A percentile compares a stretch with the other conserved stretches of the same genome.
Evolutionary conservation across 2,888 invertebrate species (phyloP).

Genomic region (Dorcus parallelipipedus): DNA sequence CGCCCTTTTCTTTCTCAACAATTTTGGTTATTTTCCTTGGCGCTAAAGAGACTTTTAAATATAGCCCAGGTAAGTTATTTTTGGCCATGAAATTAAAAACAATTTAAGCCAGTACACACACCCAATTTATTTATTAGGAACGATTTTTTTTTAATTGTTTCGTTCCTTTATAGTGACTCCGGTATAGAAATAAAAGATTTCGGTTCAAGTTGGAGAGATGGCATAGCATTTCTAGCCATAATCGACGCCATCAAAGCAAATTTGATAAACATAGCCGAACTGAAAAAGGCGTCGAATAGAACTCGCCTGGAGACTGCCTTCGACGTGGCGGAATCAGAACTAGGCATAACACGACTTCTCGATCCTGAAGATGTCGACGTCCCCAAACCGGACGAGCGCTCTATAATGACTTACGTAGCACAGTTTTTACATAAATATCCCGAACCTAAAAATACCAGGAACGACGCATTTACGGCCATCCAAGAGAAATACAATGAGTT

Average conservation of each 20-base stretch:
- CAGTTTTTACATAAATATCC: conserved; percentile 96
- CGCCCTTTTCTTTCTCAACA: no score
- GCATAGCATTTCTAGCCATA: conserved; percentile 91
- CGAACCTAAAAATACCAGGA: conserved; percentile 74
- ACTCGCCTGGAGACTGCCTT: conserved; percentile 89
- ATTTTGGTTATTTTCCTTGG: no score
- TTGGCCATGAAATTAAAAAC: no score
- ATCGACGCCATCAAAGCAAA: conserved; percentile 93
- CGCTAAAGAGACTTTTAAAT: no score
- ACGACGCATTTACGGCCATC: conserved; percentile 71
- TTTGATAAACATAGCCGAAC: conserved; percentile 80
- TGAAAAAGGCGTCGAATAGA: conserved; percentile 74
- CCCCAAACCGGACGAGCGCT: conserved; percentile 93
- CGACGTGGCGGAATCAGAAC: conserved; percentile 83
- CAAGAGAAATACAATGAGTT: conserved; percentile 80
- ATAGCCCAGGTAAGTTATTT: no score
- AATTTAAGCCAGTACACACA: no score
- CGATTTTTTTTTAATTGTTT: no score
- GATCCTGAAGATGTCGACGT: conserved; percentile 97
- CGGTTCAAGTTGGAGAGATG: conserved; percentile 94
- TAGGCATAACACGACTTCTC: conserved; percentile 86
- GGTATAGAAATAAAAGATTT: conserved; percentile 91
- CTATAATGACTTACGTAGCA: conserved; percentile 98
- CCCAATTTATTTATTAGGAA: no score
- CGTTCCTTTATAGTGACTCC: conserved; percentile 61